Conservation (phyloP, 2,888 invertebrate genomes). For the Tridacna gigas region DNA sequence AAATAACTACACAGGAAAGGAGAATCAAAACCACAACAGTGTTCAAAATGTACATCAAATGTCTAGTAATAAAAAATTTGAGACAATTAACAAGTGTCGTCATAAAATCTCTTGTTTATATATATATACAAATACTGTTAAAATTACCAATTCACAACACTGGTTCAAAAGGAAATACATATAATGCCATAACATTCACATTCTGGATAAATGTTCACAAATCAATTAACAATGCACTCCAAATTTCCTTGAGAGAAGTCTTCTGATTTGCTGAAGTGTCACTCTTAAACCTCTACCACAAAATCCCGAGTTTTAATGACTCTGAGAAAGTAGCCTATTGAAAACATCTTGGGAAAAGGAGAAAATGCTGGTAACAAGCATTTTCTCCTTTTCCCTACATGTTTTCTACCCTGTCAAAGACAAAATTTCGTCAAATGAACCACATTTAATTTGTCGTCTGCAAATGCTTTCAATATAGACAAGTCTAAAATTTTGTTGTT, state of each 20-base stretch:
- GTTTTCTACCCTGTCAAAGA: background rate
- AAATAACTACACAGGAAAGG: background rate
- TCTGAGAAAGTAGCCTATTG: background rate
- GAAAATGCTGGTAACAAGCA: background rate
- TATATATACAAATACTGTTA: background rate
- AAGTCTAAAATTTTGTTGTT: no score
- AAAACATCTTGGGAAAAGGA: background rate
- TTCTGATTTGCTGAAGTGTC: no score
- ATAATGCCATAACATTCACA: no score
- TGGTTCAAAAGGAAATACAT: background rate
- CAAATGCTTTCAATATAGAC: no score
- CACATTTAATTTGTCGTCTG: no score
- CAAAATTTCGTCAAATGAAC: no score
- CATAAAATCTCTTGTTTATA: background rate
- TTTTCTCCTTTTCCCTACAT: background rate
- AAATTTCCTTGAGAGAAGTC: no score
- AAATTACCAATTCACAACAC: background rate
- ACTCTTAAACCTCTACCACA: background rate
- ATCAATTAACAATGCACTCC: no score
- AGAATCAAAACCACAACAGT: background rate
- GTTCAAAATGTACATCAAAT: background rate
- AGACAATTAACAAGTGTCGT: slow-evolving; percentile 10
- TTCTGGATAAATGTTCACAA: no score
- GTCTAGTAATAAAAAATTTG: background rate
- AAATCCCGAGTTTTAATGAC: background rate